Conservation (phyloP, 2,888 invertebrate species). For the Drosophila barbarae region DNA sequence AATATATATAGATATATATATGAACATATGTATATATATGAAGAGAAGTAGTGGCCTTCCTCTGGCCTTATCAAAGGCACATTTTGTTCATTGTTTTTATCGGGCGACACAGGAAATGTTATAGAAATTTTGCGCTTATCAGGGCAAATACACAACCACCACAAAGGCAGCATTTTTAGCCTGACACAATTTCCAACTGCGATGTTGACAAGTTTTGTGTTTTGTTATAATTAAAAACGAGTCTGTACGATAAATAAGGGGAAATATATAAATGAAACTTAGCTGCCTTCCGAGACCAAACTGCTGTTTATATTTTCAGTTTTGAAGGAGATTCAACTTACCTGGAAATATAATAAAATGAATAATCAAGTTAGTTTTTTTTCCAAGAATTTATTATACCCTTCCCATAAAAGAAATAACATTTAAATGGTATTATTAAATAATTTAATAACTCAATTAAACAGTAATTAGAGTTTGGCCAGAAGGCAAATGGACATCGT, state of each 20-base stretch:
- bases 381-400: background rate
- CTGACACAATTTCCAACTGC: conserved; percentile 38
- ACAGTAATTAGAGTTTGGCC: conserved; percentile 2
- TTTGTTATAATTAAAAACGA: conserved; percentile 51
- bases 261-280: conserved; percentile 10
- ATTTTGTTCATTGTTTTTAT: conserved; percentile 45
- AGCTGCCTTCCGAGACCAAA: conserved; percentile 11
- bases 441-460: conserved; percentile 17
- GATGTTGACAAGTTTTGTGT: conserved; percentile 42
- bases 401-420: background rate
- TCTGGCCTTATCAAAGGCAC: conserved; percentile 33
- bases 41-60: conserved; percentile 5
- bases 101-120: conserved; percentile 54
- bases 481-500: background rate
- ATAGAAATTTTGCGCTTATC: conserved; percentile 50
- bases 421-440: no score
- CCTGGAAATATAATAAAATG: conserved; percentile 31
- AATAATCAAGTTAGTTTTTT: background rate
- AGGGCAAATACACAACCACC: conserved; percentile 21
- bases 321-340: conserved; percentile 23
- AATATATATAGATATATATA: background rate
- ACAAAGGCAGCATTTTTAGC: conserved; percentile 8
- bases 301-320: conserved; percentile 1
- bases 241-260: background rate
- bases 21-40: background rate